Evolutionary conservation across 64 coral and sea anemone genomes (phyloP), one percentile per base, ranked within the genome.

Genomic region (Stichodactyla helianthus): DNA sequence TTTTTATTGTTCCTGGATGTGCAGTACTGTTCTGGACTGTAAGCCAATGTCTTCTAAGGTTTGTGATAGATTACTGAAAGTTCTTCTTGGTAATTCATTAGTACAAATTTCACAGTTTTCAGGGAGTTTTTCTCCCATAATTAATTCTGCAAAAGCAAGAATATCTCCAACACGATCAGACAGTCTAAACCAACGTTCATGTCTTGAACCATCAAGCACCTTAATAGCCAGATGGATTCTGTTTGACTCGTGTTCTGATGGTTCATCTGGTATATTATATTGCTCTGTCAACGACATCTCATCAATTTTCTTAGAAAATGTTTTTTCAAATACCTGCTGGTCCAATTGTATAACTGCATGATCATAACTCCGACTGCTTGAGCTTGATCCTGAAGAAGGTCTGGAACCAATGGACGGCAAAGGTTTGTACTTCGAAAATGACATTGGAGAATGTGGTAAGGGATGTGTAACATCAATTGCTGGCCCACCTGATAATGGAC

Each of bases 181-280:
- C 53, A 35, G 74, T 68, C 68, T 87, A 50, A 96, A 96, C 94
- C 94, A 96, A 51, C 91, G 91, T 81, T 96, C 94, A 88, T 96
- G 94, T 77, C 94, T 88, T 79, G 91, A 79, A 54, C 94, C 94
- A 85, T 96, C 91, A 18, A 96, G 88, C 6, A 93, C 68, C 80
- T 90, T 96, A 19, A 96, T 84, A 9, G 94, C 94, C 17, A 96
- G 91, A 78, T 93, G 86, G 8, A 96, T 84, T 71, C 88, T 96
- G 9, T 68, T 53, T 82, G 88, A 51, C 51, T 96, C 79, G 35
- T 51, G 16, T 6, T 96, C 91, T 85, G 85, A 52, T 9, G 94
- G 94, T 85, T 96, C 91, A 76, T 27, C 23, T 74, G 94, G 94
- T 54, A 93, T 52, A 23, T 54, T 59, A 20, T 85, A 10, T 10